phyloP scores from a whole-genome alignment of 2,888 invertebrate species.

The Ptychoptera contaminata region DNA sequence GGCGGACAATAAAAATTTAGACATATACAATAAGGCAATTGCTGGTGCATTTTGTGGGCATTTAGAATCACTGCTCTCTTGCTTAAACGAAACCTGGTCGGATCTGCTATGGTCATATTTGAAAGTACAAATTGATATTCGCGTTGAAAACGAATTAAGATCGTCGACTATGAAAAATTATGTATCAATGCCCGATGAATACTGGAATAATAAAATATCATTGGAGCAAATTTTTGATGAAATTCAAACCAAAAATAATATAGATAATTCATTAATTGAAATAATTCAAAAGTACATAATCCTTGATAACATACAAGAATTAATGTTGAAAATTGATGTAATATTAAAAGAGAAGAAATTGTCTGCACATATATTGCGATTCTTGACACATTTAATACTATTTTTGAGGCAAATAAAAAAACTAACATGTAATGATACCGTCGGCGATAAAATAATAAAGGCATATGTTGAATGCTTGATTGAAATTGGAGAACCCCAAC shows the following conservation, averaged over 20 bases:
- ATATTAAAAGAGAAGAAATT: not conserved
- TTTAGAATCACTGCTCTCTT: constrained; percentile 54
- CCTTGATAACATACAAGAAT: constrained; percentile 56
- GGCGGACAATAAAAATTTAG: constrained; percentile 33
- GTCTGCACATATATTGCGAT: constrained; percentile 38
- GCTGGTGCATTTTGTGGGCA: constrained; percentile 73
- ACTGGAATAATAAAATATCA: constrained; percentile 53
- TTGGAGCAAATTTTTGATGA: constrained; percentile 52
- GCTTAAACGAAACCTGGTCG: constrained; percentile 68
- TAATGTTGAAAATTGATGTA: constrained; percentile 52
- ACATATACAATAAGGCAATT: constrained; percentile 47
- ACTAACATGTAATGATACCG: constrained; percentile 43
- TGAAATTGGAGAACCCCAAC: constrained; percentile 52
- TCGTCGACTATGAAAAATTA: constrained; percentile 39
- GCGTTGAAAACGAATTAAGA: constrained; percentile 66
- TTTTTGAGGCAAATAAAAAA: constrained; percentile 68
- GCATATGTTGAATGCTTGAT: constrained; percentile 58
- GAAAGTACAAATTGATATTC: constrained; percentile 63
- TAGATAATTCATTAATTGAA: constrained; percentile 49
- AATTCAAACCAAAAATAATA: constrained; percentile 31
- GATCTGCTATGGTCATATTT: constrained; percentile 83
- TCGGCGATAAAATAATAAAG: constrained; percentile 60
- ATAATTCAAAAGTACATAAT: constrained; percentile 70
- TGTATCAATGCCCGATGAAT: constrained; percentile 43
- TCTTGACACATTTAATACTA: constrained; percentile 71